Percentiles rank a stretch among this genome's conserved stretches.
Conservation (phyloP, 2,888 invertebrate genomes). For the Caenorhabditis angaria region DNA sequence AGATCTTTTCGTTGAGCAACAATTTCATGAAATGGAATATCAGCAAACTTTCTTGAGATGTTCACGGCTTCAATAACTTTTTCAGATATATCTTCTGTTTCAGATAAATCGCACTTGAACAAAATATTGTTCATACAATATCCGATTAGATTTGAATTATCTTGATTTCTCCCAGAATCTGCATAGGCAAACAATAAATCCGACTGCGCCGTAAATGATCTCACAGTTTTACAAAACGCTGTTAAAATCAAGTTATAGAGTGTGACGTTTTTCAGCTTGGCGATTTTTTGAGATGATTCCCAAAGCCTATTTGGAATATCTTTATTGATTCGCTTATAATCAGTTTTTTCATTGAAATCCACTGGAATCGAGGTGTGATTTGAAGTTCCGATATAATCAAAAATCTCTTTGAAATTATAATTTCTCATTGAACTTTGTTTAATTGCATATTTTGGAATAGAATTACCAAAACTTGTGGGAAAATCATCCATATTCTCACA, state of each 20-base stretch:
- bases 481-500: neutral
- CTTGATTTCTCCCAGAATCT: slow-evolving; percentile 55
- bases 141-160: slow-evolving; percentile 55
- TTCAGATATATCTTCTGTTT: too few species aligned
- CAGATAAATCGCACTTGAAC: slow-evolving; percentile 11
- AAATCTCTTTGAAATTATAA: neutral
- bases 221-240: slow-evolving; percentile 20
- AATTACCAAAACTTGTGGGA: neutral
- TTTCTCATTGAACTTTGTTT: neutral
- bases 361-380: slow-evolving; percentile 25
- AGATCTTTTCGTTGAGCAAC: slow-evolving; percentile 26
- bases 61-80: slow-evolving; percentile 33
- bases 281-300: slow-evolving; percentile 14
- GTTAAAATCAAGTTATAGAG: slow-evolving; percentile 12
- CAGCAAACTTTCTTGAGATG: slow-evolving; percentile 23
- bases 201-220: slow-evolving; percentile 10
- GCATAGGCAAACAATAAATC: slow-evolving; percentile 54
- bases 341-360: slow-evolving; percentile 5
- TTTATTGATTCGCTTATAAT: slow-evolving; percentile 16
- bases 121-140: slow-evolving; percentile 66
- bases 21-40: slow-evolving; percentile 43
- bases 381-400: neutral
- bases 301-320: slow-evolving; percentile 15
- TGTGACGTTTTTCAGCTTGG: neutral
- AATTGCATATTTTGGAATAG: neutral